Base-by-base conservation (phyloP, 2,888 invertebrate species). In the Sturmia bella region DNA sequence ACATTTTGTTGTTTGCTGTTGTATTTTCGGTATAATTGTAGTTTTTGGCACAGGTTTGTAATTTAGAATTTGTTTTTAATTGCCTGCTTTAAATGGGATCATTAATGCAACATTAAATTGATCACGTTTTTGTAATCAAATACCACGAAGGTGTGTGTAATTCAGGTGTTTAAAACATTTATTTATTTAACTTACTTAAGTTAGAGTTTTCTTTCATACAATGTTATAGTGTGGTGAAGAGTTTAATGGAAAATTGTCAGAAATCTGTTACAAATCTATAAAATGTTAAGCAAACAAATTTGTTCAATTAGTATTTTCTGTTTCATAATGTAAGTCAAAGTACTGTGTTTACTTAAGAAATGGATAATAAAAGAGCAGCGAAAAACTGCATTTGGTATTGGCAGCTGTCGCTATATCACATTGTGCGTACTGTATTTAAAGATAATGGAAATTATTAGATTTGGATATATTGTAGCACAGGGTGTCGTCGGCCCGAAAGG, bases 61-160 rank as follows among this genome's bases (percentile, higher is more conserved):
- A 81, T 81, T 77, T 81, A 81, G 77, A 81, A 77, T 81, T 81
- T 81, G 77, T 76, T 81, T 81, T 81, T 81, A 81, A 81, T 81
- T 81, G 81, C 77, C 73, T 73, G 76, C 48, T 69, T 76, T 81
- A 77, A 81, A 81, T 77, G 81, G 77, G 61, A 73, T 69, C 81
- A 81, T 81, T 81, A 77, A 57, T 68, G 68, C 69, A 73, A 68
- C 81, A 81, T 81, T 81, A 81, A 81, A 77, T 81, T 81, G 81
- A 73, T 81, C 81, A 81, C 81, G 81, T 81, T 81, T 81, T 81
- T 81, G 81, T 77, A 81, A 81, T 81, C 81, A 81, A 81, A 81
- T 73, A 76, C 77, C 68, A 77, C 63, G 52, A 48, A 72, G 81
- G 72, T 76, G 81, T 81, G 81, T 81, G 81, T 81, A 77, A 81